These are phyloP conservation scores for Mycetomoellerius zeteki DNA, from an alignment of 1,140 invertebrate species.

Conservation along the genomic window DNA sequence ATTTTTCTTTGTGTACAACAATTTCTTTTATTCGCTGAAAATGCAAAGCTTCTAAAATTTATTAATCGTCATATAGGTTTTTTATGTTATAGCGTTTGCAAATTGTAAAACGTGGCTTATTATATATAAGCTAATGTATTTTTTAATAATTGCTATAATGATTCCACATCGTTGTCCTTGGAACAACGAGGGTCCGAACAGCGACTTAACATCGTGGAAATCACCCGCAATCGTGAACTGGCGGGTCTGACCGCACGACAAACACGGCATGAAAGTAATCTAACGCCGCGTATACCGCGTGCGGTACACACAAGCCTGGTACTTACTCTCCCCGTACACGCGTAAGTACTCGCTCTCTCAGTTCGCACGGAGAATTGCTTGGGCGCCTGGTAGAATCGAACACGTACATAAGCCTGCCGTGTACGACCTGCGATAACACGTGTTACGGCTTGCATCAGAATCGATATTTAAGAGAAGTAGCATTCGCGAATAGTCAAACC, in stretches of 20 bases:
- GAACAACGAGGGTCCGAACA: slow-evolving; percentile 36
- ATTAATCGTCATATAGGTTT: not conserved
- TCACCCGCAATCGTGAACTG: slow-evolving; percentile 57
- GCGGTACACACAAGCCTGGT: slow-evolving; percentile 38
- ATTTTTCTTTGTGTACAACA: not conserved
- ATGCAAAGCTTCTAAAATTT: not conserved
- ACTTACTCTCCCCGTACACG: slow-evolving; percentile 67
- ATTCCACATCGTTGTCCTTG: not conserved
- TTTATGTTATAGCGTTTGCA: no score
- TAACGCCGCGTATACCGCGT: slow-evolving; percentile 73
- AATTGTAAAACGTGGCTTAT: not conserved
- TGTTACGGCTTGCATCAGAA: slow-evolving; percentile 62
- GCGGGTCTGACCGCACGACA: slow-evolving; percentile 56
- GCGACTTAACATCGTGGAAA: slow-evolving; percentile 57
- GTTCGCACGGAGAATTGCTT: slow-evolving; percentile 61
- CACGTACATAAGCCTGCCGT: slow-evolving; percentile 51
- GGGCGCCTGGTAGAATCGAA: slow-evolving; percentile 61
- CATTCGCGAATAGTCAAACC: slow-evolving; percentile 12
- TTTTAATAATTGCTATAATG: not conserved
- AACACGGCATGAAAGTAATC: slow-evolving; percentile 75
- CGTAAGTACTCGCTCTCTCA: slow-evolving; percentile 67
- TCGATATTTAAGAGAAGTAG: slow-evolving; percentile 60
- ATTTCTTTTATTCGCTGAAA: not conserved
- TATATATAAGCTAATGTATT: not conserved
- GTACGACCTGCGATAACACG: slow-evolving; percentile 68